Base-by-base conservation (phyloP, 35 echinoderm and acorn worm genomes). In the Diadema setosum region DNA sequence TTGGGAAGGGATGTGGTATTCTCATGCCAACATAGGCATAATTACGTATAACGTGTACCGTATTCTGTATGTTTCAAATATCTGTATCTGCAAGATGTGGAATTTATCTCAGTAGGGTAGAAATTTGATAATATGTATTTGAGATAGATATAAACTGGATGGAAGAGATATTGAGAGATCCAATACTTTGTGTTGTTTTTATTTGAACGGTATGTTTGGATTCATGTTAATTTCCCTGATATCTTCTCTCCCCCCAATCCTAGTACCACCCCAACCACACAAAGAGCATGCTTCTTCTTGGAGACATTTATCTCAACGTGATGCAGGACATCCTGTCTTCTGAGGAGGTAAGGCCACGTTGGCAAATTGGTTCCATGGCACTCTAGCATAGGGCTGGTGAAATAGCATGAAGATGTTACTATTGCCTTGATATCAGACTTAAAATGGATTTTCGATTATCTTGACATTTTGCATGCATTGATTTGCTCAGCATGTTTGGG, bases 181-280 rank as follows among this genome's bases (percentile, higher is more conserved):
- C n/a, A 11, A 11, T 52, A 11, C n/a, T 52, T 52, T 52, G n/a
- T 9, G 9, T 11, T 52, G n/a, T 52, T 52, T n/a, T n/a, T 52
- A n/a, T 11, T 11, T 52, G 48, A 11, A n/a, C n/a, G n/a, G 48
- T 11, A n/a, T 52, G n/a, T 52, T 52, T 9, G 9, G n/a, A 52
- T 24, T 67, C 14, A 55, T 67, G 63, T 67, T 20, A 20, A 6
- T 31, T 8, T 27, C 23, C 7, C 33, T 57, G 25, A 63, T 42
- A 59, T 85, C 25, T 23, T 70, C 40, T 61, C 70, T 75, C 49
- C 40, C 12, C 36, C 25, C 39, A n/a, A n/a, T 57, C 76, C 34
- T 31, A 89, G 87, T 26, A 80, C 14, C 83, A 91, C 41, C 90
- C 90, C 9, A 91, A 75, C 31, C 90, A 91, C 49, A 85, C 83